Percentiles rank a stretch among this genome's conserved stretches.
Evolutionary conservation across 2,797 vertebrate genomes (phyloP).

Genomic region (Taenioides sp.): DNA sequence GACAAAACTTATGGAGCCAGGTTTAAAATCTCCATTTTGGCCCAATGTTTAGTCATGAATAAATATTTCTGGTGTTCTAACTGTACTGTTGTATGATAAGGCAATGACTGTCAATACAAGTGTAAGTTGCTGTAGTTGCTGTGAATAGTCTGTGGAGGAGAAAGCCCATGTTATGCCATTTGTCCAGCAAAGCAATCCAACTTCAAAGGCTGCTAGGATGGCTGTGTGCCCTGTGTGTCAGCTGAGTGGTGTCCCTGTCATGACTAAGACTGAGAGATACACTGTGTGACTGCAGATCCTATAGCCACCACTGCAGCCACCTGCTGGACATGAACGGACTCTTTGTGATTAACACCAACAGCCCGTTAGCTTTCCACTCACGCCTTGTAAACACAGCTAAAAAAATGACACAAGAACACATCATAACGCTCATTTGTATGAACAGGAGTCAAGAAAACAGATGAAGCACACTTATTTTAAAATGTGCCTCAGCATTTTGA

Average conservation of each 20-base stretch:
- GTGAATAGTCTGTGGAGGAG: not conserved
- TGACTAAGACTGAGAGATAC: slow-evolving; percentile 64
- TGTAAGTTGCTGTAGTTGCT: not conserved
- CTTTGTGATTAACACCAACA: slow-evolving; percentile 72
- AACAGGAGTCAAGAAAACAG: slow-evolving; percentile 38
- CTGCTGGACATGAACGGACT: slow-evolving; percentile 73
- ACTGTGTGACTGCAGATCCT: slow-evolving; percentile 58
- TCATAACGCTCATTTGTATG: slow-evolving; percentile 24
- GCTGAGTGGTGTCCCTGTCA: slow-evolving; percentile 62
- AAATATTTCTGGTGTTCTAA: not conserved
- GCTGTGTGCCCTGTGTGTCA: slow-evolving; percentile 34
- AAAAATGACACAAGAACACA: slow-evolving; percentile 50
- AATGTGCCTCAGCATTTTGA: not conserved
- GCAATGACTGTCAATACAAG: not conserved
- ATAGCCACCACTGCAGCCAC: slow-evolving; percentile 61
- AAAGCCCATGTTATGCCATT: slow-evolving; percentile 1
- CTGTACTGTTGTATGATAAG: not conserved
- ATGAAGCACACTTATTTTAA: slow-evolving; percentile 28
- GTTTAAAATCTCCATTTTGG: not conserved
- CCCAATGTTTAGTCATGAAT: not conserved
- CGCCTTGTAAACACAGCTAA: slow-evolving; percentile 50
- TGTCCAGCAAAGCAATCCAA: not conserved
- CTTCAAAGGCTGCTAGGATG: slow-evolving; percentile 31
- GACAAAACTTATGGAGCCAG: not conserved
- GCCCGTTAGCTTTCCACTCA: slow-evolving; percentile 70